A percentile compares a stretch with the other conserved stretches of the same genome.
These are phyloP conservation scores for Sarcophilus harrisii DNA, from an alignment of 2,797 vertebrate genomes.

Conservation along the genomic window DNA sequence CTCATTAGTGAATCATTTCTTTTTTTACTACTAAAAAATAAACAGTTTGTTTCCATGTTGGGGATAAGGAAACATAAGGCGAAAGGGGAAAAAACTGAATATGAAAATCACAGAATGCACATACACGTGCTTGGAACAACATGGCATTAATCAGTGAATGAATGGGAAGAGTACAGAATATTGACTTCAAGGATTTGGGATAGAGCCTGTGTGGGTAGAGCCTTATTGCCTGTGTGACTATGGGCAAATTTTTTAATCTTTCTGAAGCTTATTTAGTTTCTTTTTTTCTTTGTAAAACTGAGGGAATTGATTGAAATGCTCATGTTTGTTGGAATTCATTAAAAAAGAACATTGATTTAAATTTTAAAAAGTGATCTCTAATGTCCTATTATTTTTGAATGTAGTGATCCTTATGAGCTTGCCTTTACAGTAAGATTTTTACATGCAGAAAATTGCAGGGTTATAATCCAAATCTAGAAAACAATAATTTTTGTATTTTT, in stretches of 20 bases:
- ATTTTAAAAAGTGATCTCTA: not conserved
- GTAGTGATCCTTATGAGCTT: not conserved
- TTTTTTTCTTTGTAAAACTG: not conserved
- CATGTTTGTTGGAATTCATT: not conserved
- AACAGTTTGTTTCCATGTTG: not conserved
- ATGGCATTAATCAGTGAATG: not conserved
- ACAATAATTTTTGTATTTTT: not conserved
- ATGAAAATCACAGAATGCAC: not conserved
- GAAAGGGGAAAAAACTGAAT: not conserved
- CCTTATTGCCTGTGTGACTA: not conserved
- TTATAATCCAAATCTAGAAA: not conserved
- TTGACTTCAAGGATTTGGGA: not conserved
- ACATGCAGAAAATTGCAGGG: not conserved
- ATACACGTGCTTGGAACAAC: not conserved
- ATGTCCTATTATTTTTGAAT: not conserved
- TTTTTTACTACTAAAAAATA: constrained; percentile 18
- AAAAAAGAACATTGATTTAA: not conserved
- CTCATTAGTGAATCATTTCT: constrained; percentile 16
- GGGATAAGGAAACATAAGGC: not conserved
- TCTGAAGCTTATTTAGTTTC: not conserved
- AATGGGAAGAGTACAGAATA: not conserved
- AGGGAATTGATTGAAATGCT: not conserved
- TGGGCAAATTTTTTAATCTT: not conserved
- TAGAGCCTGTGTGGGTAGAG: too few relatives aligned
- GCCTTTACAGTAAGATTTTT: not conserved